A percentile compares a stretch with the other conserved stretches of the same genome.
Conservation (phyloP, 1,140 invertebrate species). For the Nasonia giraulti region DNA sequence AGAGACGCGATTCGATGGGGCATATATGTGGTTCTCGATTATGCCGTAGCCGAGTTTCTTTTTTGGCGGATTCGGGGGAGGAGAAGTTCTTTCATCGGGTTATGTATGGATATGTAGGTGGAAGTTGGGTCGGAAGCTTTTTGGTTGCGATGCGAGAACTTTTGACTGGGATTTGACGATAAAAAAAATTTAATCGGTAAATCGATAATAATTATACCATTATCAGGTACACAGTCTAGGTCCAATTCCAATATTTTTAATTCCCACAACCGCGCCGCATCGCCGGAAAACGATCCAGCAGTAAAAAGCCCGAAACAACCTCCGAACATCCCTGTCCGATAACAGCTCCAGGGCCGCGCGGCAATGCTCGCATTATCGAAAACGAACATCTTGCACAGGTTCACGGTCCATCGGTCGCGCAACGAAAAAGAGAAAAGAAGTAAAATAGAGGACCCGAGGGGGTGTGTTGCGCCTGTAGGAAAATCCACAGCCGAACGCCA, state of each 20-base stretch:
- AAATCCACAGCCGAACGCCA: conserved; percentile 50
- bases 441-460: conserved; percentile 29
- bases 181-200: no score
- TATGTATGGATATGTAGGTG: no score
- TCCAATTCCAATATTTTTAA: neutral
- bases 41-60: neutral
- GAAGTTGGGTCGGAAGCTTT: no score
- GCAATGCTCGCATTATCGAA: conserved; percentile 29
- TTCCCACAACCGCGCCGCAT: neutral
- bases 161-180: no score
- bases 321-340: neutral
- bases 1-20: neutral
- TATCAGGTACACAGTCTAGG: no score
- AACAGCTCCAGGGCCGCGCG: neutral
- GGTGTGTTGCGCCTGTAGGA: neutral
- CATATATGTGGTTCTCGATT: neutral
- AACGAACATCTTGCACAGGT: conserved; percentile 12
- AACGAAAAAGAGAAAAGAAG: conserved; percentile 19
- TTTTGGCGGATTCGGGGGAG: neutral
- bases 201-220: no score
- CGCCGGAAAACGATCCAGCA: neutral
- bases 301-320: neutral
- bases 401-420: neutral
- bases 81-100: no score
- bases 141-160: no score